Base-by-base conservation (phyloP, 2,797 vertebrate genomes). In the Arnoldichthys spilopterus region DNA sequence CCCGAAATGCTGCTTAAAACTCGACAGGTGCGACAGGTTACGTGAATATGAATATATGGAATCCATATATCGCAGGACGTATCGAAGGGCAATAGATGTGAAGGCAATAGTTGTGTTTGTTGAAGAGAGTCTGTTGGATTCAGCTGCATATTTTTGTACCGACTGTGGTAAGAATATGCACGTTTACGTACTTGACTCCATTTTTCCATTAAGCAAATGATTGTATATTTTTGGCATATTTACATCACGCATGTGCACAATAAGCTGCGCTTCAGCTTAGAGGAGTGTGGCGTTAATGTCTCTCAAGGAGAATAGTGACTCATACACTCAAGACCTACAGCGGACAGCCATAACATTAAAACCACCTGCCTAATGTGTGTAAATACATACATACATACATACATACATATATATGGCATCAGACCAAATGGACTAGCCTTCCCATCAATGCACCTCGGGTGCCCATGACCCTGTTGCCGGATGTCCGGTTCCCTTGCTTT, bases 11-110 rank as follows among this genome's bases (percentile, higher is more conserved):
- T 73, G 71, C 71, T 73, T 47, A 56, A n/a, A 59, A 73, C 71
- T 59, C 54, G 51, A 63, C 61, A 20, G 24, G 15, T 72, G 24
- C 58, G 22, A 56, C 37, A 70, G 11, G 30, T 22, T 22, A 75
- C 74, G 20, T 5, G 63, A 24, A 61, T 34, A 30, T 43, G 37
- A 47, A 75, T 26, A 28, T 77, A n/a, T 67, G 61, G 53, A 68
- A 37, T 49, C 56, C 1, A 51, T 74, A 12, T 66, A 62, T n/a
- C 22, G 54, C 45, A 30, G 34, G 37, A 20, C 61, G 64, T 68
- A 70, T 79, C 13, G 16, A 78, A 82, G 70, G 81, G 85, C 82
- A 86, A 84, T 82, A 80, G 82, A 80, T 26, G 9, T 75, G 20
- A 67, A 69, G 82, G 82, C 84, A 85, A 80, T 82, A 85, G 72